These are phyloP conservation scores for Eulacestoma nigropectus DNA, from an alignment of 2,113 vertebrate genomes.

Conservation along the genomic window DNA sequence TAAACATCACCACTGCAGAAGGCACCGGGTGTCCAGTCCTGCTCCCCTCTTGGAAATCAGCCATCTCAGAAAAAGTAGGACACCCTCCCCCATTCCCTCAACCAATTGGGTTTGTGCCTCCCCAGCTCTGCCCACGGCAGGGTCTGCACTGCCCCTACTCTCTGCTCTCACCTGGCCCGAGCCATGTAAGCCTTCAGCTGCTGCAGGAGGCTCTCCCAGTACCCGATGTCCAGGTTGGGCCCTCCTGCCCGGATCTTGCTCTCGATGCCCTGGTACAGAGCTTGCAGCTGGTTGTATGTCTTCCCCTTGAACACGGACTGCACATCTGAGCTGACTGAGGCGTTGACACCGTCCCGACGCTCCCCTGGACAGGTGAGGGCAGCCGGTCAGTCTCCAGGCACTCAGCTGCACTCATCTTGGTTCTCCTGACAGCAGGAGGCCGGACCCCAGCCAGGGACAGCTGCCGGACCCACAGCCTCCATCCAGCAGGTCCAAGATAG, in stretches of 20 bases:
- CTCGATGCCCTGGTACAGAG: constrained; percentile 91
- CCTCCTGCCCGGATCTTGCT: constrained; percentile 88
- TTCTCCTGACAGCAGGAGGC: rapidly evolving
- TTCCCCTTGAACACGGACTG: constrained; percentile 96
- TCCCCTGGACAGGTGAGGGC: constrained; percentile 73
- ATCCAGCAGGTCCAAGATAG: not conserved
- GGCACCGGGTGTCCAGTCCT: not conserved
- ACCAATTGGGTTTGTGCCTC: not conserved
- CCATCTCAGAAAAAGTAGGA: not conserved
- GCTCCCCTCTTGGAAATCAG: not conserved
- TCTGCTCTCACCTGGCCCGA: constrained; percentile 81
- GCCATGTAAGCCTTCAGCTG: constrained; percentile 96
- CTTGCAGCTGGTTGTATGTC: constrained; percentile 94
- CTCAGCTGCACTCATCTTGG: not conserved
- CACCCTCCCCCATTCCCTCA: too few relatives aligned
- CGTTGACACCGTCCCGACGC: constrained; percentile 93
- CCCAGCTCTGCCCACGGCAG: rapidly evolving
- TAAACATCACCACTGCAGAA: not conserved
- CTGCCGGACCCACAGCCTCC: not conserved
- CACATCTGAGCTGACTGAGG: constrained; percentile 91
- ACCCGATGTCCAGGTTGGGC: constrained; percentile 94
- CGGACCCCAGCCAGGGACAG: not conserved
- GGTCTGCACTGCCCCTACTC: not conserved
- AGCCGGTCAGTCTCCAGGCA: rapidly evolving
- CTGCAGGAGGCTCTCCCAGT: constrained; percentile 97